A percentile compares a stretch with the other conserved stretches of the same genome.
Evolutionary conservation across 53 echinoderm and acorn worm genomes (phyloP).

Genomic region (Stichopus horrens): DNA sequence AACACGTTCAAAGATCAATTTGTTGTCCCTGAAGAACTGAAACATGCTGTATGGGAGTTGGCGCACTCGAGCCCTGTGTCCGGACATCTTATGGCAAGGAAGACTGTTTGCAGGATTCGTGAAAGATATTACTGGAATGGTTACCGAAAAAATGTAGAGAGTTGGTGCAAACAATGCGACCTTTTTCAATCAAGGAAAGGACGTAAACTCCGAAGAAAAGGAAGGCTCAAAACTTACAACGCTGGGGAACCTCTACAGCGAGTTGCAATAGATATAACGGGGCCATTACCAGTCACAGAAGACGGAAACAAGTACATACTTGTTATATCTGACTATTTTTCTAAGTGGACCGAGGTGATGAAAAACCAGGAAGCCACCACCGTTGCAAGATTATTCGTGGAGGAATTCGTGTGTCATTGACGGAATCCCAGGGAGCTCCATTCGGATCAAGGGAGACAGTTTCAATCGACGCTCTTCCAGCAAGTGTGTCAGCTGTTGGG

Average conservation of each 20-base stretch:
- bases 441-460: background rate
- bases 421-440: background rate
- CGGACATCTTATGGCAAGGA: no score
- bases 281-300: background rate
- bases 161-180: background rate
- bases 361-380: background rate
- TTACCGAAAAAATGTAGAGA: background rate
- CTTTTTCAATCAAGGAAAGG: background rate
- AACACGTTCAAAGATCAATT: no score
- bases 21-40: no score
- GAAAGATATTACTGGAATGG: background rate
- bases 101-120: no score
- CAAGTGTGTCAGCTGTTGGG: background rate
- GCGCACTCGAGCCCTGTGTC: no score
- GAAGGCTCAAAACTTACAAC: background rate
- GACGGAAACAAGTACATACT: background rate
- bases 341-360: background rate
- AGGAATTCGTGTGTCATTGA: background rate
- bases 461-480: background rate
- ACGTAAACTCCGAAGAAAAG: background rate
- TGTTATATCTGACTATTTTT: background rate
- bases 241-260: background rate
- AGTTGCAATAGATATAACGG: background rate
- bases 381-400: background rate
- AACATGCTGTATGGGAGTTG: no score